phyloP scores from a whole-genome alignment of 2,888 invertebrate genomes.

The Nipponacmea schrenckii region DNA sequence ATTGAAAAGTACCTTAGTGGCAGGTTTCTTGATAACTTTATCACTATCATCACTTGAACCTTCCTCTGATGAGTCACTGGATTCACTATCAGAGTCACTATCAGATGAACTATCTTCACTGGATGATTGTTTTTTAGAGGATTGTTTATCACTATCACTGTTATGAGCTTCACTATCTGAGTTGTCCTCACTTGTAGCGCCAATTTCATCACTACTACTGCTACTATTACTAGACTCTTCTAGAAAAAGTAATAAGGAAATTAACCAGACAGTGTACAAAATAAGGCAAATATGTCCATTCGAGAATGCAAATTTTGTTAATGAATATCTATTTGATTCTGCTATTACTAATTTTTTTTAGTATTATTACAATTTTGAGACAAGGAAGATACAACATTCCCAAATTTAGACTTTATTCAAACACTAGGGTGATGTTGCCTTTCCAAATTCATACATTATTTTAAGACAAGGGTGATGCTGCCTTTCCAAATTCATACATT shows the following conservation, averaged over 20 bases:
- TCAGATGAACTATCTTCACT: slow-evolving; percentile 41
- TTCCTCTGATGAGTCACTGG: slow-evolving; percentile 25
- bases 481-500: too few relatives aligned
- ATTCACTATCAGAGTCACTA: slow-evolving; percentile 35
- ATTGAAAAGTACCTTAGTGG: too few relatives aligned
- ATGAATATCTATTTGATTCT: too few relatives aligned
- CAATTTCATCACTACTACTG: slow-evolving; percentile 42
- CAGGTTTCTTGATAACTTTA: background rate
- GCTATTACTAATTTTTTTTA: too few relatives aligned
- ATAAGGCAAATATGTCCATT: too few relatives aligned
- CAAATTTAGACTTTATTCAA: too few relatives aligned
- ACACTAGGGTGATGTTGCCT: too few relatives aligned
- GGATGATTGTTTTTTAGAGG: background rate
- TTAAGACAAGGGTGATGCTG: too few relatives aligned
- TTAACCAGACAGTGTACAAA: background rate
- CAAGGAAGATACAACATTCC: too few relatives aligned
- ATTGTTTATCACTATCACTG: slow-evolving; percentile 26
- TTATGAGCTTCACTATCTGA: slow-evolving; percentile 30
- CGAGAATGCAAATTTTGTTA: background rate
- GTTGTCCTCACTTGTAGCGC: slow-evolving; percentile 25
- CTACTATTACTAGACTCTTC: slow-evolving; percentile 29
- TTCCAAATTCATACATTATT: too few relatives aligned
- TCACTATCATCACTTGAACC: slow-evolving; percentile 23
- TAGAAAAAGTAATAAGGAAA: background rate
- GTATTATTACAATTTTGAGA: background rate